phyloP scores from a whole-genome alignment of 2,797 vertebrate genomes.

The Limosa lapponica region DNA sequence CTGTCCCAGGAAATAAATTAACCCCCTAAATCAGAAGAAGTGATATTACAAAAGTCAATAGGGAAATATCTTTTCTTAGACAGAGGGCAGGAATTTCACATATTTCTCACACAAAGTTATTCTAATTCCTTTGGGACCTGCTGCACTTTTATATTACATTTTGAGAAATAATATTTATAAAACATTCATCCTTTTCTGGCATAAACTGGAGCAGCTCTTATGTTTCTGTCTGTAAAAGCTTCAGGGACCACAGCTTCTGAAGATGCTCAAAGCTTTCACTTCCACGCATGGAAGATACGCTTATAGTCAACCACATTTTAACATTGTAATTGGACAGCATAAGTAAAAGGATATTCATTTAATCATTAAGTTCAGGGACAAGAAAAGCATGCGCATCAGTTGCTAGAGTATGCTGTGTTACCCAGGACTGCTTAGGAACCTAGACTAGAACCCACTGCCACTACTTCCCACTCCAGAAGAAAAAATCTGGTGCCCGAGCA shows the following conservation, averaged over 20 bases:
- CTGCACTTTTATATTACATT: constrained; percentile 53
- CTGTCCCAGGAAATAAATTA: constrained; percentile 20
- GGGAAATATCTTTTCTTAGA: constrained; percentile 51
- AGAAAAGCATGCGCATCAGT: background rate
- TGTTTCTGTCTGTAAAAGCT: background rate
- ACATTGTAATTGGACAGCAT: background rate
- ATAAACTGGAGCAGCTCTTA: constrained; percentile 11
- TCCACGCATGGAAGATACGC: rapidly evolving
- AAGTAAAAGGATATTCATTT: background rate
- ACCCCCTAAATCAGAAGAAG: background rate
- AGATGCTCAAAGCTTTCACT: background rate
- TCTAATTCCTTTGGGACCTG: background rate
- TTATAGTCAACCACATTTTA: background rate
- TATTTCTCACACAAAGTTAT: constrained; percentile 42
- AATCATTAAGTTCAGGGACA: background rate
- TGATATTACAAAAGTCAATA: background rate
- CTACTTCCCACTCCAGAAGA: background rate
- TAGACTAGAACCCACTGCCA: rapidly evolving
- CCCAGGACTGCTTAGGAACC: background rate
- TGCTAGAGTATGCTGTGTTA: background rate
- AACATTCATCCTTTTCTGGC: constrained; percentile 24
- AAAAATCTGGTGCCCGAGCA: background rate
- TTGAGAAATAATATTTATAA: constrained; percentile 56
- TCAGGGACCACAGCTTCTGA: background rate
- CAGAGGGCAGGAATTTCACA: constrained; percentile 5